Evolutionary conservation across 1,140 invertebrate species (phyloP).

Genomic region (Oppia nitens): DNA sequence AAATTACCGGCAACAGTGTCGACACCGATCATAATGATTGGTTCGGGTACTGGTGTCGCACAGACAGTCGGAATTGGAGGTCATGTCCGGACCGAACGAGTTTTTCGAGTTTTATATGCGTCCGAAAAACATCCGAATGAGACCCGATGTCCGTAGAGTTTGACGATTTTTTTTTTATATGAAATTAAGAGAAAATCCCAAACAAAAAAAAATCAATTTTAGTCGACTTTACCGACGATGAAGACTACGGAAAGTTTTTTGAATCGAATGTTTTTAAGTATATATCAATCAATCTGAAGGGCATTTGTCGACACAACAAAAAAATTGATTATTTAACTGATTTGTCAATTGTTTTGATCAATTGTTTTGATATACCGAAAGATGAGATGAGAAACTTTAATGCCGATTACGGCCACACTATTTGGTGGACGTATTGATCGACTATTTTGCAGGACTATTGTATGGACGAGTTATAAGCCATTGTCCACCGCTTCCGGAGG

Average conservation of each 20-base stretch:
- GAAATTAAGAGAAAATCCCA: constrained; percentile 71
- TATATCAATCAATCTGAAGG: constrained; percentile 91
- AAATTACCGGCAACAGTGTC: constrained; percentile 34
- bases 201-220: constrained; percentile 36
- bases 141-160: constrained; percentile 93
- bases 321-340: constrained; percentile 21
- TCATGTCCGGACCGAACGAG: constrained; percentile 89
- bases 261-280: constrained; percentile 96
- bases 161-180: constrained; percentile 83
- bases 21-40: constrained; percentile 53
- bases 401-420: constrained; percentile 73
- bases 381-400: constrained; percentile 76
- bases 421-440: constrained; percentile 59
- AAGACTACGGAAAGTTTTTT: constrained; percentile 96
- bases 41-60: constrained; percentile 61
- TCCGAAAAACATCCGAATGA: constrained; percentile 75
- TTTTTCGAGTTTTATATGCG: constrained; percentile 92
- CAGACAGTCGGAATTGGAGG: constrained; percentile 87
- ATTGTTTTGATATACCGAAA: constrained; percentile 83
- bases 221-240: constrained; percentile 97
- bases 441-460: constrained; percentile 78
- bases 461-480: constrained; percentile 71
- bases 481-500: constrained; percentile 59
- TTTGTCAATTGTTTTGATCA: constrained; percentile 82
- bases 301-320: no score